A percentile compares a stretch with the other conserved stretches of the same genome.
These are phyloP conservation scores for Falco naumanni DNA, from an alignment of 2,797 vertebrate species.

Conservation along the genomic window DNA sequence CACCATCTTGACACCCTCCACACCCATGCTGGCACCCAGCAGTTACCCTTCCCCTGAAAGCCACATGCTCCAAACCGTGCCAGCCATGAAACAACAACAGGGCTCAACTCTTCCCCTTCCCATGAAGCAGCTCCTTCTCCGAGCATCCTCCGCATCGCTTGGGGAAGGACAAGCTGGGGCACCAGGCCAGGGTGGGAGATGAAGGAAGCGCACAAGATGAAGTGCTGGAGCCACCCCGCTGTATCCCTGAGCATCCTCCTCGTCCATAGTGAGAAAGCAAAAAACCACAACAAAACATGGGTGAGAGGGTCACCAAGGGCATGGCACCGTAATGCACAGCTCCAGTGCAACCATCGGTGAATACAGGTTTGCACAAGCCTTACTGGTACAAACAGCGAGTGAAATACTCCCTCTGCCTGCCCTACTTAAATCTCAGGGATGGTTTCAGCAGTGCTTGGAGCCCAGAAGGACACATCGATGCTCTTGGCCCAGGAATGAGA, in stretches of 20 bases:
- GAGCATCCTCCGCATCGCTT: rapidly evolving
- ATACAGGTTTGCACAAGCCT: background rate
- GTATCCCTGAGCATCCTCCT: background rate
- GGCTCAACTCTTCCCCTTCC: background rate
- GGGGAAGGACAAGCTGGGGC: rapidly evolving
- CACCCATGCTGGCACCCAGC: background rate
- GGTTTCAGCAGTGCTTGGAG: background rate
- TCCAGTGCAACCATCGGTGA: rapidly evolving
- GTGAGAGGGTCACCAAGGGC: background rate
- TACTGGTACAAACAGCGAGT: rapidly evolving
- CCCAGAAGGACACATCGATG: rapidly evolving
- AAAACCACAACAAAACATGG: rapidly evolving
- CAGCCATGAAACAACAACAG: background rate
- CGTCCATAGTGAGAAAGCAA: background rate
- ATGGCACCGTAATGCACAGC: rapidly evolving
- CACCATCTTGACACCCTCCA: background rate
- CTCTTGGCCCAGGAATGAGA: background rate
- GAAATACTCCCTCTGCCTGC: background rate
- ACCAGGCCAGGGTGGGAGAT: background rate
- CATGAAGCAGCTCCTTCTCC: background rate
- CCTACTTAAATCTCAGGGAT: background rate
- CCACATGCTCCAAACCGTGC: rapidly evolving
- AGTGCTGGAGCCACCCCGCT: background rate
- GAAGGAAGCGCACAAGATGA: rapidly evolving
- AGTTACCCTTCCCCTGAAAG: background rate